These are phyloP conservation scores for Monodelphis domestica DNA, from an alignment of 2,797 vertebrate genomes.

Conservation along the genomic window DNA sequence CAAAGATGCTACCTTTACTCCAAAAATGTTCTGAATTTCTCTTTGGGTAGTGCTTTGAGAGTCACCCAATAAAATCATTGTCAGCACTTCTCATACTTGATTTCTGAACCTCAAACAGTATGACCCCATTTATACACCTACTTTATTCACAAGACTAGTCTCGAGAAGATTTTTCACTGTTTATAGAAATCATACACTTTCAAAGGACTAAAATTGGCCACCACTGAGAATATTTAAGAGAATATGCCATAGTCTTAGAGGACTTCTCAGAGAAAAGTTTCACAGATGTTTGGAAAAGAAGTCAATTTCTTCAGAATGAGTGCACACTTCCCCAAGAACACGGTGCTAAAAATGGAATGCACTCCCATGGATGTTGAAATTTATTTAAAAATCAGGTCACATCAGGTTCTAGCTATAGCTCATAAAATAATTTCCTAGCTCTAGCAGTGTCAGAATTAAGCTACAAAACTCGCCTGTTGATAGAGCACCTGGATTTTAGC, in stretches of 20 bases:
- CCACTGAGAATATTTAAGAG: neutral
- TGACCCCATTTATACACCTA: neutral
- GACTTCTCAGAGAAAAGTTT: neutral
- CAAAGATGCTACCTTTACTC: neutral
- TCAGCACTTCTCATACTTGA: neutral
- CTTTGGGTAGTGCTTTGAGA: neutral
- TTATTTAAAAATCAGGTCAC: neutral
- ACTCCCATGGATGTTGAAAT: neutral
- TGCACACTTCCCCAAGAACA: neutral
- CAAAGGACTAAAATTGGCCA: neutral
- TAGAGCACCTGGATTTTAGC: neutral
- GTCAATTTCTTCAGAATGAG: neutral
- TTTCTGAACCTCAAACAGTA: neutral
- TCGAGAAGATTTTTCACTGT: neutral
- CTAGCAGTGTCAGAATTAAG: neutral
- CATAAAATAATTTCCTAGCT: neutral
- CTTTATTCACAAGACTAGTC: slow-evolving; percentile 1
- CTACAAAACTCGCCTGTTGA: neutral
- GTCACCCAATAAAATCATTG: neutral
- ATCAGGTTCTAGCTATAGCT: neutral
- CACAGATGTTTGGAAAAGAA: neutral
- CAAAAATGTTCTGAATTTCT: neutral
- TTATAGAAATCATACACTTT: slow-evolving; percentile 20
- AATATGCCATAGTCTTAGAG: neutral
- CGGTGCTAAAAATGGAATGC: neutral